Evolutionary conservation across 2,888 invertebrate species (phyloP).

Genomic region (Itoplectis maculator): DNA sequence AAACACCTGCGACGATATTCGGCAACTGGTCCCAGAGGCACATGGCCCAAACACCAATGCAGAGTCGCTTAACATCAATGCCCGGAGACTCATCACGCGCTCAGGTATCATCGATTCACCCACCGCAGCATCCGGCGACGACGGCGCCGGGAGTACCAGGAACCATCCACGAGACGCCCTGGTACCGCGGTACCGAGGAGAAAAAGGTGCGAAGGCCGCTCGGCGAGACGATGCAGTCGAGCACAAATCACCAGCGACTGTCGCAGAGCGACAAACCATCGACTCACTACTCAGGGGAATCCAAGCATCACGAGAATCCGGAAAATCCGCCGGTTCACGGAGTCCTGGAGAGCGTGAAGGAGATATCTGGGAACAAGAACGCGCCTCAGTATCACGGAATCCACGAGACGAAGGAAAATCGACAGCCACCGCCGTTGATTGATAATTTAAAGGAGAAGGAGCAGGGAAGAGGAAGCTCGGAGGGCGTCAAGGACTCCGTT

Average conservation of each 20-base stretch:
- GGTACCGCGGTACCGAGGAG: slow-evolving; percentile 66
- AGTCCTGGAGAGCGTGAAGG: background rate
- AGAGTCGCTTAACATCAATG: slow-evolving; percentile 57
- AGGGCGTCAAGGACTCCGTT: background rate
- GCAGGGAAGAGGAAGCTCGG: slow-evolving; percentile 19
- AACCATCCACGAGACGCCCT: slow-evolving; percentile 70
- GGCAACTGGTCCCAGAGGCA: slow-evolving; percentile 74
- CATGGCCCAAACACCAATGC: slow-evolving; percentile 75
- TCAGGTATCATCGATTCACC: slow-evolving; percentile 68
- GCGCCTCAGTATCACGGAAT: background rate
- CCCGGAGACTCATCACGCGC: slow-evolving; percentile 69
- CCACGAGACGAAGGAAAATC: slow-evolving; percentile 73
- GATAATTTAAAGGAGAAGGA: slow-evolving; percentile 33
- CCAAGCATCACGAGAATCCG: slow-evolving; percentile 22
- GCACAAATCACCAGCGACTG: slow-evolving; percentile 13
- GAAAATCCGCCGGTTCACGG: background rate
- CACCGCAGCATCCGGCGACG: slow-evolving; percentile 52
- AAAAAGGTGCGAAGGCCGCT: slow-evolving; percentile 75
- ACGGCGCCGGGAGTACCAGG: slow-evolving; percentile 1
- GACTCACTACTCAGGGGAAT: slow-evolving; percentile 8
- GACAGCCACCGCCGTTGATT: slow-evolving; percentile 52
- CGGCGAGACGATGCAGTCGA: slow-evolving; percentile 72
- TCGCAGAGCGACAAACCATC: slow-evolving; percentile 27
- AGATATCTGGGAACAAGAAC: background rate
- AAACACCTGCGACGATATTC: slow-evolving; percentile 78